Percentiles rank a stretch among this genome's conserved stretches.
Evolutionary conservation across 2,888 invertebrate species (phyloP).

Genomic region (Drosophila helvetica): DNA sequence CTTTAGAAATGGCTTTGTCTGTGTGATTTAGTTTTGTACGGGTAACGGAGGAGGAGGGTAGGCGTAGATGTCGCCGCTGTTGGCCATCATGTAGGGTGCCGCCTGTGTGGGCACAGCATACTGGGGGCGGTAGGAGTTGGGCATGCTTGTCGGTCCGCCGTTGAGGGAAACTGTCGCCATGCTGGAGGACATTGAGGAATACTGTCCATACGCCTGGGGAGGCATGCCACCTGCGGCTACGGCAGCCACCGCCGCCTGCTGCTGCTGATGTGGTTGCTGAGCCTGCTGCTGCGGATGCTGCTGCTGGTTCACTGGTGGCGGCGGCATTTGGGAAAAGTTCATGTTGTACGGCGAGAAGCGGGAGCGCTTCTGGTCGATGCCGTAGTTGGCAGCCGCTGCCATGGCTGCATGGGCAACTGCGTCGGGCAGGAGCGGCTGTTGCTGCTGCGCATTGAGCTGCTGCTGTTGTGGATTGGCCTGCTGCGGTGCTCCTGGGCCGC

Average conservation of each 20-base stretch:
- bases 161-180: constrained; percentile 66
- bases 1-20: constrained; percentile 56
- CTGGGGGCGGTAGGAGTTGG: constrained; percentile 68
- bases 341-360: constrained; percentile 62
- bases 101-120: constrained; percentile 80
- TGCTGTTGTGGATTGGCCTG: constrained; percentile 42
- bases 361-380: constrained; percentile 68
- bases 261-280: constrained; percentile 42
- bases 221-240: constrained; percentile 44
- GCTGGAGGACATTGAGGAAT: constrained; percentile 66
- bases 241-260: constrained; percentile 41
- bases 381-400: constrained; percentile 52
- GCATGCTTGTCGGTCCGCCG: constrained; percentile 50
- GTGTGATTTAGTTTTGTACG: constrained; percentile 81
- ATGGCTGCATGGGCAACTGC: constrained; percentile 51
- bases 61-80: constrained; percentile 78
- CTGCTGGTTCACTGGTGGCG: constrained; percentile 60
- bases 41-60: constrained; percentile 84
- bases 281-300: constrained; percentile 55
- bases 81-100: constrained; percentile 61
- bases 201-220: constrained; percentile 62
- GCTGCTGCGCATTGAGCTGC: constrained; percentile 57
- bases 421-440: constrained; percentile 45
- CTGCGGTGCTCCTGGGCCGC: constrained; percentile 45
- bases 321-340: constrained; percentile 67